Evolutionary conservation across 2,797 vertebrate species (phyloP), one percentile per base, ranked within the genome.

Genomic region (Novumbra hubbsi): DNA sequence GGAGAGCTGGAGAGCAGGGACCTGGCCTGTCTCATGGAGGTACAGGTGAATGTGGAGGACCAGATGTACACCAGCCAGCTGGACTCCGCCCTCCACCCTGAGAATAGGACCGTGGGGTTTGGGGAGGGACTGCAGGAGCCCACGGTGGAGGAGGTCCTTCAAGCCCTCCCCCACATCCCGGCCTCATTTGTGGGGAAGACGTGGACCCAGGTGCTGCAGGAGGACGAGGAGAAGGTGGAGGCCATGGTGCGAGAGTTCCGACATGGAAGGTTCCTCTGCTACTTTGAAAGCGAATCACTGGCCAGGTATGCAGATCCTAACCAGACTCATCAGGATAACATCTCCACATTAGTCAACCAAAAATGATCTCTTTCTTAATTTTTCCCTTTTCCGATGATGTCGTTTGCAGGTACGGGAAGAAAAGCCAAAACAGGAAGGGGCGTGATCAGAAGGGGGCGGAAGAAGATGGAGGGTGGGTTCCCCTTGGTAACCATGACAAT

Each of bases 171-270:
- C 76, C 88, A 94, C 48, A 92, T 96, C 79, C 96, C 96, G 85
- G 90, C 93, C 74, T 95, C 95, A 67, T 95, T 95, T 89, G 93
- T 91, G 73, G 96, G 94, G 55, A 97, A 98, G 87, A 95, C 92
- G 0, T 94, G 93, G 95, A 89, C 93, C 67, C 95, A 97, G 77
- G 94, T 98, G 16, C 93, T 95, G 89, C 86, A 88, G 75, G 96
- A 97, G 88, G 95, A 97, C 67, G 94, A 97, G 78, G 79, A 92
- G 73, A 95, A 94, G 88, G 95, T 96, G 73, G 92, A 96, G 32
- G 84, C 81, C 34, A 91, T 97, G 50, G 94, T 96, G 11, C 93
- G 84, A 62, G 95, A 97, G 84, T 96, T 96, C 84, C 93, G 92
- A 86, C 89, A 92, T 70, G 95, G 93, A 9, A 86, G 79, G 52